Evolutionary conservation across 2,113 vertebrate species (phyloP).

Genomic region (Boulengeromyrus knoepffleri): DNA sequence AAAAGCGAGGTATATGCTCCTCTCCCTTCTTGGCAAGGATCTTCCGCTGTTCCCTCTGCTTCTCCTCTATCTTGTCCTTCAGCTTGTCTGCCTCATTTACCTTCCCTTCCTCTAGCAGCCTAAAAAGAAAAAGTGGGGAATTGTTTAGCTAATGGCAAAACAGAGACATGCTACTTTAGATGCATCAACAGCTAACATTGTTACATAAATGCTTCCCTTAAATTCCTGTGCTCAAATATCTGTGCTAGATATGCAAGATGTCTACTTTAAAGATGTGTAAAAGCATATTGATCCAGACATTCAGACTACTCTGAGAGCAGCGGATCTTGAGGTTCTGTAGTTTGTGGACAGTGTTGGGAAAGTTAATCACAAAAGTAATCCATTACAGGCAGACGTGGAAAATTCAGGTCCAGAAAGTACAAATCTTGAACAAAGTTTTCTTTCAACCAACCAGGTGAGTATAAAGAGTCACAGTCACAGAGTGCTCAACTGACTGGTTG

Average conservation of each 20-base stretch:
- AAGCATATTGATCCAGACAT: neutral
- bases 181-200: neutral
- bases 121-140: conserved; percentile 15
- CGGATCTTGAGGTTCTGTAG: neutral
- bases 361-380: neutral
- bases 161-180: neutral
- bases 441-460: neutral
- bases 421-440: neutral
- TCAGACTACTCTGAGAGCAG: neutral
- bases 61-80: conserved; percentile 70
- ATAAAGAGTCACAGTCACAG: neutral
- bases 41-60: conserved; percentile 63
- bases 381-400: neutral
- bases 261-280: neutral
- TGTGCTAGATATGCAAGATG: neutral
- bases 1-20: conserved; percentile 69
- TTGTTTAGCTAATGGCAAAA: neutral
- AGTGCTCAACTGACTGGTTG: neutral
- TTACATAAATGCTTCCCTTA: neutral
- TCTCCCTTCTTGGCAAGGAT: conserved; percentile 69
- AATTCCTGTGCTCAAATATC: neutral
- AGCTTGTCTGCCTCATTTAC: conserved; percentile 60
- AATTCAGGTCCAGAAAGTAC: neutral
- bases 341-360: neutral
- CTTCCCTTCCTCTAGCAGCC: conserved; percentile 71